phyloP scores from a whole-genome alignment of 1,140 invertebrate genomes.

The Eubasilissa regina region DNA sequence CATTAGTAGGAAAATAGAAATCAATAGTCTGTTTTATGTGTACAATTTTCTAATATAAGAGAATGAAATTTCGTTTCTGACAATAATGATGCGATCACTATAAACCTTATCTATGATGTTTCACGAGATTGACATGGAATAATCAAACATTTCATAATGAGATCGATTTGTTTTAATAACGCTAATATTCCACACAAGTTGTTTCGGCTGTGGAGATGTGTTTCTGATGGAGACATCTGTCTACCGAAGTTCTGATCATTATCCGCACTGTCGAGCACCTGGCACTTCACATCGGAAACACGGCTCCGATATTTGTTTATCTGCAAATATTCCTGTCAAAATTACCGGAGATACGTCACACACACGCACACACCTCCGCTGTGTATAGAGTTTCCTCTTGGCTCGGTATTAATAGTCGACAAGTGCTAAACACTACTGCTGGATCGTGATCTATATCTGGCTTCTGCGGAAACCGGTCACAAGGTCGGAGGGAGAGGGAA shows the following conservation, averaged over 20 bases:
- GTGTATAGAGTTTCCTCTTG: slow-evolving; percentile 44
- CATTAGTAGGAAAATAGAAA: background rate
- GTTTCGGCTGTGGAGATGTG: background rate
- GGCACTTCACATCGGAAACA: slow-evolving; percentile 13
- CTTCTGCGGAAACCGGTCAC: slow-evolving; percentile 41
- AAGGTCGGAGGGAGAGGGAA: slow-evolving; percentile 50
- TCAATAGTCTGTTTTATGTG: no score
- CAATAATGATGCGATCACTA: no score
- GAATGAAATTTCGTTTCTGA: no score
- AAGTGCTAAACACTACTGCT: slow-evolving; percentile 17
- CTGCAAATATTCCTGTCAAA: slow-evolving; percentile 32
- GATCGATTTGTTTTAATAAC: no score
- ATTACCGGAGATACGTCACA: slow-evolving; percentile 32
- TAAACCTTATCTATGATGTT: no score
- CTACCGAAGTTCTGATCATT: background rate
- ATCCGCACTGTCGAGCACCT: background rate
- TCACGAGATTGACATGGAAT: no score
- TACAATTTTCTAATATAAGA: no score
- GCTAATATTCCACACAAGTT: background rate
- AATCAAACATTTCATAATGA: no score
- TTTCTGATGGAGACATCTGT: no score
- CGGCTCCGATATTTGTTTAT: slow-evolving; percentile 44
- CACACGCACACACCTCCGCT: slow-evolving; percentile 14
- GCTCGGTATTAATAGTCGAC: slow-evolving; percentile 27
- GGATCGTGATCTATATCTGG: slow-evolving; percentile 38